phyloP scores from a whole-genome alignment of 2,113 vertebrate genomes.

The Corythornis cristatus region DNA sequence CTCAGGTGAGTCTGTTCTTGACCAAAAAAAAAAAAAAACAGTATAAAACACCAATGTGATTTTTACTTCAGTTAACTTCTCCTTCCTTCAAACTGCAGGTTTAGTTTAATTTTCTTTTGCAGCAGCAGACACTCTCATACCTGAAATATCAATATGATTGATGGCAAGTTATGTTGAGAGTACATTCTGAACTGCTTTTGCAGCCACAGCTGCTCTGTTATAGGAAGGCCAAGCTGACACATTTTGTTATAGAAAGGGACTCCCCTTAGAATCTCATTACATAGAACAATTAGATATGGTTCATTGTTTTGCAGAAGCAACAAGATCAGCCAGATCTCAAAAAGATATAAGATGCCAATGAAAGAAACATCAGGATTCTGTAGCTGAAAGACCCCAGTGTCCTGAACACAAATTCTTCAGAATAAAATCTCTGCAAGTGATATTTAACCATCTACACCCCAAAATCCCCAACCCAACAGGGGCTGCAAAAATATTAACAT shows the following conservation, averaged over 20 bases:
- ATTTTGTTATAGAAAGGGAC: not conserved
- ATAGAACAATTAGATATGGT: not conserved
- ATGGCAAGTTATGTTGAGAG: not conserved
- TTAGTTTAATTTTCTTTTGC: not conserved
- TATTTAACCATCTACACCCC: not conserved
- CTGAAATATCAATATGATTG: not conserved
- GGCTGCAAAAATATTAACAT: not conserved
- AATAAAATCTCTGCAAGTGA: not conserved
- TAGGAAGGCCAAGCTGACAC: not conserved
- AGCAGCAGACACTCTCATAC: not conserved
- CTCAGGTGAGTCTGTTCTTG: not conserved
- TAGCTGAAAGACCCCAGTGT: not conserved
- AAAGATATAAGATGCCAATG: not conserved
- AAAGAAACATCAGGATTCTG: not conserved
- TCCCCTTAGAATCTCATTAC: not conserved
- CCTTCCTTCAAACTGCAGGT: not conserved
- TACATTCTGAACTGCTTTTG: not conserved
- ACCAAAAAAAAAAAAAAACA: not conserved
- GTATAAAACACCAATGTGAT: not conserved
- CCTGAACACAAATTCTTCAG: not conserved
- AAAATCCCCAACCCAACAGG: not conserved
- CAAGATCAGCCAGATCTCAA: not conserved
- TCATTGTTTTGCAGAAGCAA: not conserved
- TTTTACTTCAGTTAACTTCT: not conserved
- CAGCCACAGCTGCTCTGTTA: not conserved